These are phyloP conservation scores for Micrastur ruficollis DNA, from an alignment of 2,797 vertebrate genomes.

Conservation along the genomic window DNA sequence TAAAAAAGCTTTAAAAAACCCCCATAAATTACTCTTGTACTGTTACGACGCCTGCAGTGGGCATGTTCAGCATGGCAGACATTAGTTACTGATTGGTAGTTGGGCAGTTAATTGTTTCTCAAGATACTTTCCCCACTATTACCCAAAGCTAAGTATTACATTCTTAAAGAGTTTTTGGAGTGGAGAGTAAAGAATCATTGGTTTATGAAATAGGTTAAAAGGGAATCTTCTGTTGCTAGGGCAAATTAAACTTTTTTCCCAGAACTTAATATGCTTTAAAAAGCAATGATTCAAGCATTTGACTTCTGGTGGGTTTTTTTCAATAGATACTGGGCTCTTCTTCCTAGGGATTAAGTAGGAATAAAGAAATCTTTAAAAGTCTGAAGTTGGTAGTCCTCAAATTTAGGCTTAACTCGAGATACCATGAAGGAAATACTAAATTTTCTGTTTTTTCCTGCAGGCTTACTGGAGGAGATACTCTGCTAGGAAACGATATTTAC, in stretches of 20 bases:
- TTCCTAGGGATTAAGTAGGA: background rate
- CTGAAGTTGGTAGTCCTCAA: background rate
- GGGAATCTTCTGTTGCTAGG: background rate
- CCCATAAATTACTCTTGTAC: background rate
- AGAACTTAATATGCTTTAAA: background rate
- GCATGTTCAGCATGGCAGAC: background rate
- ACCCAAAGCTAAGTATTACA: background rate
- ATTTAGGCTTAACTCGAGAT: background rate
- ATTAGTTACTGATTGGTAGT: background rate
- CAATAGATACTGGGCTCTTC: background rate
- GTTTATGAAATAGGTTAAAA: background rate
- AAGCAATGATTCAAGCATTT: background rate
- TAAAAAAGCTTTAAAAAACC: background rate
- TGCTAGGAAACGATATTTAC: conserved; percentile 71
- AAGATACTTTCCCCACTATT: background rate
- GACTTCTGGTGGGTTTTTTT: background rate
- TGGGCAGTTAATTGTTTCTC: background rate
- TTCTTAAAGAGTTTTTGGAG: background rate
- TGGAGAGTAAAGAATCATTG: background rate
- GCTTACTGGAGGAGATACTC: conserved; percentile 81
- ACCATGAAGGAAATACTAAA: background rate
- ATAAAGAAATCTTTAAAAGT: background rate
- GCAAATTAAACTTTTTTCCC: background rate
- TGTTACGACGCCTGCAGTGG: background rate
- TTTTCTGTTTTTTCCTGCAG: conserved; percentile 60